Percentiles rank a stretch among this genome's conserved stretches.
Conservation (phyloP, 2,113 vertebrate species). For the Prionailurus bengalensis region DNA sequence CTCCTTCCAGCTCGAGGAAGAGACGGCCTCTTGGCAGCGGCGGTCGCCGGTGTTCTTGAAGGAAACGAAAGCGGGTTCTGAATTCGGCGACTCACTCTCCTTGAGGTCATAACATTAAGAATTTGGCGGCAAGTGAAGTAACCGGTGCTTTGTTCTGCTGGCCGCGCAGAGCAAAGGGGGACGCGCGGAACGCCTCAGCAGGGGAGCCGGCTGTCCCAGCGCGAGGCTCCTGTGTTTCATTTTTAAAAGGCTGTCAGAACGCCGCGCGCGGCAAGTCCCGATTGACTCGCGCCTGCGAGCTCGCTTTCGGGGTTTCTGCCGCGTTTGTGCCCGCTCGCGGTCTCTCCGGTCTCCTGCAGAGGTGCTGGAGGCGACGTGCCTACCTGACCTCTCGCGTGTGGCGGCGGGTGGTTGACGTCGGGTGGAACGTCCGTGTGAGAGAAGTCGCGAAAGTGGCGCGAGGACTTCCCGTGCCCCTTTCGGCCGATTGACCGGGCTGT, state of each 20-base stretch:
- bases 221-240: constrained; percentile 20
- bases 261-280: rapidly evolving
- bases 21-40: not conserved
- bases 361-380: rapidly evolving
- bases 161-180: constrained; percentile 28
- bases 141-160: constrained; percentile 63
- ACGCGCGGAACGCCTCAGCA: not conserved
- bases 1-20: not conserved
- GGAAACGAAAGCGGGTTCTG: constrained; percentile 52
- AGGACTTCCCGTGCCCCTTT: rapidly evolving
- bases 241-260: constrained; percentile 60
- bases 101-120: constrained; percentile 73
- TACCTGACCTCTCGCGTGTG: not conserved
- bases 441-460: not conserved
- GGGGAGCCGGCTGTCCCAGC: not conserved
- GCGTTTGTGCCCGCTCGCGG: not conserved
- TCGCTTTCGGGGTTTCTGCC: not conserved
- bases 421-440: not conserved
- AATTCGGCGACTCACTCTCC: constrained; percentile 57
- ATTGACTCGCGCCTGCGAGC: not conserved
- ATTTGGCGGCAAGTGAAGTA: constrained; percentile 67
- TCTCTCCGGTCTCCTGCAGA: not conserved
- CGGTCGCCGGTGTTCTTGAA: not conserved
- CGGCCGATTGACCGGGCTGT: not conserved
- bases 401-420: not conserved